Percentiles rank a stretch among this genome's conserved stretches.
Conservation (phyloP, 1,140 invertebrate species). For the Hetaerina americana region DNA sequence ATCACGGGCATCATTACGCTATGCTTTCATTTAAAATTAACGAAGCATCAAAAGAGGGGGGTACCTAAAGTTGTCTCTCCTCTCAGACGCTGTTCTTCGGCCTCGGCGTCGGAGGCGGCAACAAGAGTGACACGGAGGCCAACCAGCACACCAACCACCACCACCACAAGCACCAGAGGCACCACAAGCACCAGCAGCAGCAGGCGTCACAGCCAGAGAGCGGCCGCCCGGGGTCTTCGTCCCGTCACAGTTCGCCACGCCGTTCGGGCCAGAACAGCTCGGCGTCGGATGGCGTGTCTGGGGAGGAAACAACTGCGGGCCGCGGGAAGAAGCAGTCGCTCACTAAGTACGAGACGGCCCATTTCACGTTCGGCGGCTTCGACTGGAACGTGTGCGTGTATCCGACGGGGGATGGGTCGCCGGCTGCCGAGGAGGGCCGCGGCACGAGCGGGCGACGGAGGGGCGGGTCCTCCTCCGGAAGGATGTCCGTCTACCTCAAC, state of each 20-base stretch:
- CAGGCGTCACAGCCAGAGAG: background rate
- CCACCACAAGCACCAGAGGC: background rate
- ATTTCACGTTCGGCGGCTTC: constrained; percentile 64
- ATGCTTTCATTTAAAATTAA: too few species aligned
- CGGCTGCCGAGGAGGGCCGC: constrained; percentile 23
- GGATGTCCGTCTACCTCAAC: constrained; percentile 49
- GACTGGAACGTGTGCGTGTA: constrained; percentile 72
- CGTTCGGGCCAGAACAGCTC: constrained; percentile 1
- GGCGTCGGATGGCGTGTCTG: too few species aligned
- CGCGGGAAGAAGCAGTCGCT: constrained; percentile 8
- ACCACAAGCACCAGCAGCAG: background rate
- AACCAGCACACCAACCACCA: background rate
- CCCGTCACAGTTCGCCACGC: background rate
- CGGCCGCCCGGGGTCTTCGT: background rate
- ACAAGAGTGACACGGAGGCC: background rate
- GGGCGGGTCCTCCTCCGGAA: constrained; percentile 29
- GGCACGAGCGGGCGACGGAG: too few species aligned
- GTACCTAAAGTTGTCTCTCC: too few species aligned
- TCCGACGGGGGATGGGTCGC: constrained; percentile 43
- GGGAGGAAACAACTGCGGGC: constrained; percentile 6
- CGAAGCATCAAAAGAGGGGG: too few species aligned
- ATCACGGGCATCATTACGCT: too few species aligned
- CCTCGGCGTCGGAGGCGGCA: background rate
- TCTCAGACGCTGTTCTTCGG: background rate
- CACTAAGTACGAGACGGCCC: constrained; percentile 29